These are phyloP conservation scores for Drosophila novamexicana DNA, from an alignment of 1,140 invertebrate species.

Conservation along the genomic window DNA sequence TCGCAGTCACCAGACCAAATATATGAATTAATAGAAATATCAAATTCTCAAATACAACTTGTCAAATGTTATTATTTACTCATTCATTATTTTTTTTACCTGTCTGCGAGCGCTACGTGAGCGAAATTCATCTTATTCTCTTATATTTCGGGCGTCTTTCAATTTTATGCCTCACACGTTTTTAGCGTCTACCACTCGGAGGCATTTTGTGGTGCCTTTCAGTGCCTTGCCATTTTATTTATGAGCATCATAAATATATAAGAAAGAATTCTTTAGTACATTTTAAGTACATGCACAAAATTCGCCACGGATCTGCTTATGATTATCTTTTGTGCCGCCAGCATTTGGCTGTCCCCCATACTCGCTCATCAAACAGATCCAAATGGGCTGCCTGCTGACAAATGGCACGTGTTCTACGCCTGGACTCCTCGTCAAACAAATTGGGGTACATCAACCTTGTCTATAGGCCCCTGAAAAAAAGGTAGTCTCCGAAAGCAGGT, in stretches of 20 bases:
- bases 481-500: background rate
- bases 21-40: constrained; percentile 52
- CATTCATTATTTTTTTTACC: constrained; percentile 19
- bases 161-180: constrained; percentile 74
- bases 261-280: constrained; percentile 52
- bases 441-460: constrained; percentile 33
- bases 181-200: constrained; percentile 53
- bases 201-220: constrained; percentile 28
- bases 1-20: constrained; percentile 34
- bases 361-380: constrained; percentile 23
- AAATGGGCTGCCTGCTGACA: constrained; percentile 48
- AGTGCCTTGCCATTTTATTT: constrained; percentile 63
- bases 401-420: constrained; percentile 60
- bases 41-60: constrained; percentile 38
- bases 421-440: constrained; percentile 32
- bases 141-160: constrained; percentile 27
- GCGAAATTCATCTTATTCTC: constrained; percentile 39
- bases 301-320: constrained; percentile 30
- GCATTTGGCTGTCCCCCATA: constrained; percentile 40
- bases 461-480: background rate
- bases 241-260: constrained; percentile 74
- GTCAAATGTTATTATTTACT: constrained; percentile 36
- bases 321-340: constrained; percentile 50
- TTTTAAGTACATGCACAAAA: constrained; percentile 40
- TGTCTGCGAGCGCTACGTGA: constrained; percentile 39